Percentiles rank a stretch among this genome's conserved stretches.
Evolutionary conservation across 2,113 vertebrate genomes (phyloP).

Genomic region (Pterocles burchelli): DNA sequence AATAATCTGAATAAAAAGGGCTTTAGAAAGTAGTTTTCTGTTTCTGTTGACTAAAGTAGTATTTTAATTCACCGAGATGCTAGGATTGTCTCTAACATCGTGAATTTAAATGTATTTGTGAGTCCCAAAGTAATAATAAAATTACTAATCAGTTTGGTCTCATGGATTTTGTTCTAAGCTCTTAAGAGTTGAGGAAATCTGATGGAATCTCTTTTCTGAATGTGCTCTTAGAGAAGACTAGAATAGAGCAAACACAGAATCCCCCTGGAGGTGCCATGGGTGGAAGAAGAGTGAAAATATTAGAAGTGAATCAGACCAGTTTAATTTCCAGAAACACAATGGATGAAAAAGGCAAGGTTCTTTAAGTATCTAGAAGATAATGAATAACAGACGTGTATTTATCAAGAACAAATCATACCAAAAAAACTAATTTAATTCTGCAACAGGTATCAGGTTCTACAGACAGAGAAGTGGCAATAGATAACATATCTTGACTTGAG

Average conservation of each 20-base stretch:
- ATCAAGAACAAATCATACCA: background rate
- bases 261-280: background rate
- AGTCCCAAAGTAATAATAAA: background rate
- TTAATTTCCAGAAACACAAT: background rate
- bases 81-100: background rate
- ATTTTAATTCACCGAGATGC: background rate
- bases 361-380: background rate
- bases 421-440: background rate
- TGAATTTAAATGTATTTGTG: background rate
- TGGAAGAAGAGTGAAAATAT: background rate
- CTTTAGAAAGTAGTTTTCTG: background rate
- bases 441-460: background rate
- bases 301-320: background rate
- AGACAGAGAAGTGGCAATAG: background rate
- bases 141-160: background rate
- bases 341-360: background rate
- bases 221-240: background rate
- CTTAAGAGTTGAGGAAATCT: background rate
- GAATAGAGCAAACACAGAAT: background rate
- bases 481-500: background rate
- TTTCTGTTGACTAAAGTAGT: background rate
- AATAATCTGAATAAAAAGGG: background rate
- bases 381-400: background rate
- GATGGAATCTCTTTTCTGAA: background rate
- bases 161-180: background rate